Evolutionary conservation across 2,797 vertebrate genomes (phyloP).

Genomic region (Oreortyx pictus): DNA sequence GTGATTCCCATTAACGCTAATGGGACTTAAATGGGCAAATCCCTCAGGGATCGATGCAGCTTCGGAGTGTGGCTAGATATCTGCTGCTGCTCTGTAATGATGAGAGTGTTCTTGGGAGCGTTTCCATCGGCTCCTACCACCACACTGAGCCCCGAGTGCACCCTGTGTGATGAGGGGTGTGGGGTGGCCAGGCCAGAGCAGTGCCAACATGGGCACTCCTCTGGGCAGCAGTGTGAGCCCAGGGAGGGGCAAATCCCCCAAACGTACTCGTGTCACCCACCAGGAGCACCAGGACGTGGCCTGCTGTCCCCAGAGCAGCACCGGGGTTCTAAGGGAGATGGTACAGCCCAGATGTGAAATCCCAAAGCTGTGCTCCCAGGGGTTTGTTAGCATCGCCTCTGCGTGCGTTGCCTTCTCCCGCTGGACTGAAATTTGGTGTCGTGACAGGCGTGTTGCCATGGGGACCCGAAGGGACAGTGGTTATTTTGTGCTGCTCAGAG

Average conservation of each 20-base stretch:
- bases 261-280: not conserved
- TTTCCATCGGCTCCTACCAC: not conserved
- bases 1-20: not conserved
- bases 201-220: too few relatives aligned
- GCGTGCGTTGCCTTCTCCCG: not conserved
- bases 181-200: not conserved
- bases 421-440: slow-evolving; percentile 42
- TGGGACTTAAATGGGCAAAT: not conserved
- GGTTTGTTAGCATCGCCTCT: not conserved
- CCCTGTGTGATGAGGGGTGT: not conserved
- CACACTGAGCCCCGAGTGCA: rapidly evolving
- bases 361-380: not conserved
- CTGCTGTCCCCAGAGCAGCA: not conserved
- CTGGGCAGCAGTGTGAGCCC: not conserved
- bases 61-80: not conserved
- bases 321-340: not conserved
- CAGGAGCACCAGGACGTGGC: not conserved
- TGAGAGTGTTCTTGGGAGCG: not conserved
- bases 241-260: not conserved
- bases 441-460: slow-evolving; percentile 83
- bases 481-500: slow-evolving; percentile 74
- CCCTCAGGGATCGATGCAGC: not conserved
- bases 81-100: not conserved
- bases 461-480: slow-evolving; percentile 84
- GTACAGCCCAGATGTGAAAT: not conserved